phyloP scores from a whole-genome alignment of 2,888 invertebrate species.

The Hirtodrosophila trivittata region DNA sequence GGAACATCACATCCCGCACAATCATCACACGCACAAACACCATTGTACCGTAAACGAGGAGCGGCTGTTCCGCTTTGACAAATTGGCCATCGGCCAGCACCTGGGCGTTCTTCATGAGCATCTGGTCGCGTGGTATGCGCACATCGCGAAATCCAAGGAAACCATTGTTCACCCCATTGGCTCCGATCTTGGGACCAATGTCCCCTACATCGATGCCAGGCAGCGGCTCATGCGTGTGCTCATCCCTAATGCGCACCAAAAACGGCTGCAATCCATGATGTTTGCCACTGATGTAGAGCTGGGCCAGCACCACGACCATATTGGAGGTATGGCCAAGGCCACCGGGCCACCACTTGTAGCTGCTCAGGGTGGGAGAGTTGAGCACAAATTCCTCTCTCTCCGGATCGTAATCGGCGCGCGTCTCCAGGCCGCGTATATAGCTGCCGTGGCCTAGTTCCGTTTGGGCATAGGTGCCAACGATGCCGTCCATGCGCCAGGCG shows the following conservation, averaged over 20 bases:
- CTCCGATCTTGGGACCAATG: constrained; percentile 96
- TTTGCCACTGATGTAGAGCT: constrained; percentile 91
- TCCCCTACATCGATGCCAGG: constrained; percentile 95
- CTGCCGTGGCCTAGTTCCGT: constrained; percentile 98
- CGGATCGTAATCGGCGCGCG: constrained; percentile 94
- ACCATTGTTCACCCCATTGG: constrained; percentile 96
- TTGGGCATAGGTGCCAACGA: constrained; percentile 97
- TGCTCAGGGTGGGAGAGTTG: constrained; percentile 92
- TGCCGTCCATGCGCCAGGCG: constrained; percentile 90
- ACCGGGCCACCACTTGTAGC: constrained; percentile 99
- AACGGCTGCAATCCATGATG: constrained; percentile 96
- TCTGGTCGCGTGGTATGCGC: constrained; percentile 92
- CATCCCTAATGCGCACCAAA: constrained; percentile 94
- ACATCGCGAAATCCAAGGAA: constrained; percentile 94
- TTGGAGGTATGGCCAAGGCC: constrained; percentile 96
- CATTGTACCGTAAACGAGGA: constrained; percentile 93
- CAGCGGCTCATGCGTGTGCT: constrained; percentile 93
- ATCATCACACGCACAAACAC: constrained; percentile 95
- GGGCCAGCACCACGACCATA: constrained; percentile 95
- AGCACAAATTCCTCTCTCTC: constrained; percentile 92
- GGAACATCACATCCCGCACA: constrained; percentile 89
- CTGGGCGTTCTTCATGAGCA: constrained; percentile 96
- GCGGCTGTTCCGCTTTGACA: constrained; percentile 90
- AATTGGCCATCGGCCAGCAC: constrained; percentile 96
- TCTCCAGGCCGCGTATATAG: constrained; percentile 94